A percentile compares a stretch with the other conserved stretches of the same genome.
Evolutionary conservation across 1,140 invertebrate genomes (phyloP).

Genomic region (Gryon sp.): DNA sequence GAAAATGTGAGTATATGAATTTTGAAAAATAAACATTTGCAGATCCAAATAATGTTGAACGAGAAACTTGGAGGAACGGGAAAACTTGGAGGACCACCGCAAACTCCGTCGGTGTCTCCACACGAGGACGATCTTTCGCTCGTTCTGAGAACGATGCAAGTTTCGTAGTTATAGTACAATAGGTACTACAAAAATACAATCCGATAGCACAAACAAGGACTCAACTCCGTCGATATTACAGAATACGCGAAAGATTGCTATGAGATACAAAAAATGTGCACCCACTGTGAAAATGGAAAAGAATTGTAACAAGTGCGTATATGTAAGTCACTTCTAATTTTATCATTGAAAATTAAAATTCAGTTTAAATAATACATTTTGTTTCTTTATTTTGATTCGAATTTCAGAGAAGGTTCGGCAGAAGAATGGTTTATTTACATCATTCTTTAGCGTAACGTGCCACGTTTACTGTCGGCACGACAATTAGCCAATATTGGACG

Average conservation of each 20-base stretch:
- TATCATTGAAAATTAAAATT: too few relatives aligned
- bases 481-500: conserved; percentile 90
- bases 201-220: conserved; percentile 72
- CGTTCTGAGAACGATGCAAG: conserved; percentile 90
- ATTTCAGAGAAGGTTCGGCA: conserved; percentile 80
- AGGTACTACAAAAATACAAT: conserved; percentile 81
- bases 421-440: conserved; percentile 95
- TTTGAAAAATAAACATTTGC: too few relatives aligned
- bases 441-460: conserved; percentile 93
- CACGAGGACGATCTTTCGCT: conserved; percentile 93
- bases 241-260: conserved; percentile 77
- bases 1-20: too few relatives aligned
- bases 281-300: conserved; percentile 80
- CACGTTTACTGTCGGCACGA: conserved; percentile 87
- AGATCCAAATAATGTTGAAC: conserved; percentile 94
- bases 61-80: conserved; percentile 85
- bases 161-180: conserved; percentile 90
- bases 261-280: conserved; percentile 85
- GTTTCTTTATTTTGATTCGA: too few relatives aligned
- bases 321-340: too few relatives aligned
- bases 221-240: conserved; percentile 73
- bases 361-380: too few relatives aligned
- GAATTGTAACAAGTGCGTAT: conserved; percentile 72
- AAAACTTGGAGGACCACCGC: conserved; percentile 86
- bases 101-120: conserved; percentile 87